Evolutionary conservation across 1,140 invertebrate genomes (phyloP).

Genomic region (Mactra quadrangularis): DNA sequence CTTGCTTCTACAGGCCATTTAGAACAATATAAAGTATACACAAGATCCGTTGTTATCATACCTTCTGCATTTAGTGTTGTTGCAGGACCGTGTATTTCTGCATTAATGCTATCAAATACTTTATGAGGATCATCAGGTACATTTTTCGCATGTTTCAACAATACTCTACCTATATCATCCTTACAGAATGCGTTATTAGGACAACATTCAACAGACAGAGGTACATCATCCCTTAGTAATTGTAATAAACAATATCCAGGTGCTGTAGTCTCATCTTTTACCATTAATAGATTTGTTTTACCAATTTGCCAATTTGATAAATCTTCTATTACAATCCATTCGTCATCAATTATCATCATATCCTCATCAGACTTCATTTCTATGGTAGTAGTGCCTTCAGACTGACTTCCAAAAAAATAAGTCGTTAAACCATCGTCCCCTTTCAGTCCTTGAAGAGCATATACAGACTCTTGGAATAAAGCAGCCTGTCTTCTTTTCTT

Average conservation of each 20-base stretch:
- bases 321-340: not conserved
- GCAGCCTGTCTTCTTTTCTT: too few species aligned
- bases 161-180: not conserved
- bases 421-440: not conserved
- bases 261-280: not conserved
- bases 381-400: not conserved
- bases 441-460: not conserved
- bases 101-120: too few species aligned
- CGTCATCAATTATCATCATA: not conserved
- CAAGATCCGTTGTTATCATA: not conserved
- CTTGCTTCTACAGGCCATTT: not conserved
- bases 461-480: too few species aligned
- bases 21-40: not conserved
- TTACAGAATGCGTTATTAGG: not conserved
- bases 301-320: not conserved
- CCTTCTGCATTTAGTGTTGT: too few species aligned
- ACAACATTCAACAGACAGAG: not conserved
- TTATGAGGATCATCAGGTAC: too few species aligned
- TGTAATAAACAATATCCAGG: conserved; percentile 17
- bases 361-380: not conserved
- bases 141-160: not conserved
- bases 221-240: not conserved
- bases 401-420: conserved; percentile 2
- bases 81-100: too few species aligned
- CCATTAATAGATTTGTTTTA: not conserved